These are phyloP conservation scores for Pantala flavescens DNA, from an alignment of 1,140 invertebrate genomes.

Conservation along the genomic window DNA sequence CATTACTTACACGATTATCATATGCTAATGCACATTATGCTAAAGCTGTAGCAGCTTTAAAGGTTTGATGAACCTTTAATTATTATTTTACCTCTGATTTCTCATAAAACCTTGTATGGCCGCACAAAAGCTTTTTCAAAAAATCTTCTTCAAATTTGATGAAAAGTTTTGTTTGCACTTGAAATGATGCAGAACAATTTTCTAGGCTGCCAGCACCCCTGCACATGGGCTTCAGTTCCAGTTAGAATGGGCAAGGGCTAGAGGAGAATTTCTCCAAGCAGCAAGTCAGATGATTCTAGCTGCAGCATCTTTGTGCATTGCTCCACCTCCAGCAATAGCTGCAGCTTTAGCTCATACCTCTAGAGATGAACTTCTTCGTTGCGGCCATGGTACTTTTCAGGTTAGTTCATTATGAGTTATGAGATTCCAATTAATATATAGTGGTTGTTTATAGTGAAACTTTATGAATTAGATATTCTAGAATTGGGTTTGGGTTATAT, in stretches of 20 bases:
- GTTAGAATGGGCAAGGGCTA: constrained; percentile 60
- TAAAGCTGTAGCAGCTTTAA: constrained; percentile 57
- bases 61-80: constrained; percentile 38
- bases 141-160: too few relatives aligned
- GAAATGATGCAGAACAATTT: too few relatives aligned
- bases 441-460: too few relatives aligned
- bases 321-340: constrained; percentile 86
- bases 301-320: constrained; percentile 73
- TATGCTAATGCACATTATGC: constrained; percentile 48
- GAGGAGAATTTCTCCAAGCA: constrained; percentile 66
- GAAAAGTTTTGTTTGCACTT: too few relatives aligned
- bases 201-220: constrained; percentile 54
- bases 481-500: too few relatives aligned
- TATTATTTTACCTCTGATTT: not conserved
- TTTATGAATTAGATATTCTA: not conserved
- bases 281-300: constrained; percentile 63
- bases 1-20: constrained; percentile 47
- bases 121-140: too few relatives aligned
- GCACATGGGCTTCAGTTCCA: constrained; percentile 60
- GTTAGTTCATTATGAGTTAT: too few relatives aligned
- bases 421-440: too few relatives aligned
- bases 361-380: constrained; percentile 70
- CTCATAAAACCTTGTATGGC: too few relatives aligned
- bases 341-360: constrained; percentile 63
- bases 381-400: constrained; percentile 71